Conservation (phyloP, 2,113 vertebrate species). For the Ondatra zibethicus region DNA sequence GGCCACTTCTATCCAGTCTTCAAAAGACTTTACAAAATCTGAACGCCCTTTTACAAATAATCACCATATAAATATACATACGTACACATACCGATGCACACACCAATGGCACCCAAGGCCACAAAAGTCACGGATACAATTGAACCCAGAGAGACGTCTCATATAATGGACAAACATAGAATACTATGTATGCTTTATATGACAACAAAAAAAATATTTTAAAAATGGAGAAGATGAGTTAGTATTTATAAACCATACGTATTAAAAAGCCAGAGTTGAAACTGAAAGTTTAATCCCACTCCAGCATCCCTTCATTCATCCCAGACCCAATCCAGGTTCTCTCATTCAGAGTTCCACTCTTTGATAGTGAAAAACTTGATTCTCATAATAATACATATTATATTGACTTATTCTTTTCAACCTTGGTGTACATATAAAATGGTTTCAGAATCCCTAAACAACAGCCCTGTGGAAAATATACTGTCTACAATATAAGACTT, state of each 20-base stretch:
- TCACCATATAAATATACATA: not conserved
- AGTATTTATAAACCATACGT: not conserved
- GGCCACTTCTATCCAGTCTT: not conserved
- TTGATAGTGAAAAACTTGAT: not conserved
- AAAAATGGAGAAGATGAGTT: not conserved
- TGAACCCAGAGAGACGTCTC: not conserved
- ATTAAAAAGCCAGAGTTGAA: not conserved
- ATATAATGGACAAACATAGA: not conserved
- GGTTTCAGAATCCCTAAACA: not conserved
- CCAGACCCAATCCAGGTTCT: not conserved
- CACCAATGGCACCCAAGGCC: not conserved
- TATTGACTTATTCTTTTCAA: not conserved
- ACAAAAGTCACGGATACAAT: not conserved
- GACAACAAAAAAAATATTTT: not conserved
- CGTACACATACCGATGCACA: no score
- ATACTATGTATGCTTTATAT: not conserved
- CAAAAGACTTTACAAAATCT: not conserved
- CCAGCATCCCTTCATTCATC: not conserved
- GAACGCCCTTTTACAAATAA: not conserved
- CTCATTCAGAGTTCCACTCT: not conserved
- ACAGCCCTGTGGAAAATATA: not conserved
- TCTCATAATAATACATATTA: not conserved
- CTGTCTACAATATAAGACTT: not conserved
- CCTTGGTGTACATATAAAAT: not conserved
- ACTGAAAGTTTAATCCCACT: not conserved